A percentile compares a stretch with the other conserved stretches of the same genome.
Conservation (phyloP, 2,797 vertebrate species). For the Microcaecilia unicolor region DNA sequence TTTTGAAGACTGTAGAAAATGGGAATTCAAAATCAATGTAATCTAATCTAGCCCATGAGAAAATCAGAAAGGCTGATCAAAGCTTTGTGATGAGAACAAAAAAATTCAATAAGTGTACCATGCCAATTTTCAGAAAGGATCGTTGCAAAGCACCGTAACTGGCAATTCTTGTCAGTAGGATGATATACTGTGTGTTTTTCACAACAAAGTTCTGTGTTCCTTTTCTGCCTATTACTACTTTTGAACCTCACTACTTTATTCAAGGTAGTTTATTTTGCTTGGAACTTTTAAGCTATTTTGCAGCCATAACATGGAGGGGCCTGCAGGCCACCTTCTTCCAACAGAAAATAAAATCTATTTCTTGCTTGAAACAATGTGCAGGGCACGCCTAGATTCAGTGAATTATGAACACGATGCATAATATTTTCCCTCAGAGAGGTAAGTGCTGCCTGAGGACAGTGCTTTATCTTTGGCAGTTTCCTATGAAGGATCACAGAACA, state of each 20-base stretch:
- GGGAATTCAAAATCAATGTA: conserved; percentile 23
- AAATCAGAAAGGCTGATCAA: background rate
- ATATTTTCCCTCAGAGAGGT: no score
- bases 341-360: no score
- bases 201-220: background rate
- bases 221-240: background rate
- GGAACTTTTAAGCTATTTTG: no score
- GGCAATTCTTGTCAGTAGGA: background rate
- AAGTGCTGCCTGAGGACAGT: no score
- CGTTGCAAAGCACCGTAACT: background rate
- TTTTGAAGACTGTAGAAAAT: conserved; percentile 16
- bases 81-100: conserved; percentile 4
- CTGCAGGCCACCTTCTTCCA: no score
- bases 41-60: conserved; percentile 15
- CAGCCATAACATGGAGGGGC: no score
- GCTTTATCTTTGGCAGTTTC: no score
- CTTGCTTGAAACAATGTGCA: no score
- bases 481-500: no score
- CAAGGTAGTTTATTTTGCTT: background rate
- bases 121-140: conserved; percentile 5
- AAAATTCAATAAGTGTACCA: conserved; percentile 7
- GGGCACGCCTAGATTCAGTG: no score
- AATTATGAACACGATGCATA: no score
- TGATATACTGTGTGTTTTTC: background rate
- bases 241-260: background rate